These are phyloP conservation scores for Margarornis squamiger DNA, from an alignment of 2,797 vertebrate genomes.

Conservation along the genomic window DNA sequence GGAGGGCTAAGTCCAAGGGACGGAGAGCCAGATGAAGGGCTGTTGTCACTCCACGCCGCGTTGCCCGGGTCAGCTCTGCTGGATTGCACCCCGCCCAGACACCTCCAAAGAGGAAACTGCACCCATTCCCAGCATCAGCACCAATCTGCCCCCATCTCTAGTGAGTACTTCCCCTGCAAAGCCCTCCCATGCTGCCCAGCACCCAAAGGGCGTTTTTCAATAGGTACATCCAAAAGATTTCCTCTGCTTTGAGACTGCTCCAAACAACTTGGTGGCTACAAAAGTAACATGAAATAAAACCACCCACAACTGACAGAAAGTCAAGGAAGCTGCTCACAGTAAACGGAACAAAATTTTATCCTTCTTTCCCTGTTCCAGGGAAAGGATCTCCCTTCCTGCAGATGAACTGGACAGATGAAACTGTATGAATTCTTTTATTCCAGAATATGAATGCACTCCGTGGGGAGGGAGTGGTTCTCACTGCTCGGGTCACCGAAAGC, in stretches of 20 bases:
- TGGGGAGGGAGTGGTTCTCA: not conserved
- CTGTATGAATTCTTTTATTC: not conserved
- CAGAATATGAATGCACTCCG: not conserved
- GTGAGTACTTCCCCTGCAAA: not conserved
- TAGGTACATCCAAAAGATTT: not conserved
- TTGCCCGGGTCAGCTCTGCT: not conserved
- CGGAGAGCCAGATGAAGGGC: not conserved
- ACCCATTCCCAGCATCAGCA: not conserved
- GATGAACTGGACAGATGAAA: not conserved
- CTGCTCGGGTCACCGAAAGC: not conserved
- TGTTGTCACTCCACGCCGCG: not conserved
- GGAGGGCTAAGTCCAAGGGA: not conserved
- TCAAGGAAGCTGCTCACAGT: not conserved
- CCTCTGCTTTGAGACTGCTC: not conserved
- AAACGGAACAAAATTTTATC: not conserved
- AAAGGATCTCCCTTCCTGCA: not conserved
- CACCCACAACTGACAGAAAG: not conserved
- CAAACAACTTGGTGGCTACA: not conserved
- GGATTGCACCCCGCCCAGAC: not conserved
- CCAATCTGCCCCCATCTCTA: not conserved
- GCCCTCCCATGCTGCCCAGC: not conserved
- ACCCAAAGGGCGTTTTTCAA: not conserved
- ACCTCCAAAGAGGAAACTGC: not conserved
- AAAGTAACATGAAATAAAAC: not conserved
- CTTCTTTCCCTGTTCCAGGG: not conserved